Evolutionary conservation across 2,888 invertebrate genomes (phyloP).

Genomic region (Labia minor): DNA sequence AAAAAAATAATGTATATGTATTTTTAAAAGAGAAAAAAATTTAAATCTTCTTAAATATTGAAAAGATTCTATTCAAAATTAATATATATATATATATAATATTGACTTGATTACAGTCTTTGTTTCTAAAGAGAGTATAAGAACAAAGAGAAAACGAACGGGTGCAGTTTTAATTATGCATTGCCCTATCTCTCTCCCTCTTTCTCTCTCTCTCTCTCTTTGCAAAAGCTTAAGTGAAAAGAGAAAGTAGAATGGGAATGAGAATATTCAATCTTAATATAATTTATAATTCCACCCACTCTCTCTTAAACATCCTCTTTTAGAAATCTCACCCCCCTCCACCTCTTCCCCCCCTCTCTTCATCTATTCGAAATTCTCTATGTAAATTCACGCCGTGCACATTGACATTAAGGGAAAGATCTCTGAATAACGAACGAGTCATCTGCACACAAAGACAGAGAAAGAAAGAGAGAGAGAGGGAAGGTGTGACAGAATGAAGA

Average conservation of each 20-base stretch:
- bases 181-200: neutral
- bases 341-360: neutral
- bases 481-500: neutral
- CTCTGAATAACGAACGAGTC: slow-evolving; percentile 2
- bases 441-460: too few relatives aligned
- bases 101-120: too few relatives aligned
- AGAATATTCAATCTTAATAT: slow-evolving; percentile 4
- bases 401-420: slow-evolving; percentile 3
- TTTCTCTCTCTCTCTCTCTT: neutral
- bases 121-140: neutral
- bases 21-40: too few relatives aligned
- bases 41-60: too few relatives aligned
- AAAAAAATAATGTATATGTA: too few relatives aligned
- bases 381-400: slow-evolving; percentile 7
- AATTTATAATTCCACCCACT: neutral
- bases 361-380: neutral
- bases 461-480: too few relatives aligned
- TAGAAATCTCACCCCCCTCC: too few relatives aligned
- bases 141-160: slow-evolving; percentile 9
- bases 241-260: neutral
- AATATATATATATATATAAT: too few relatives aligned
- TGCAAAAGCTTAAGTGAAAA: neutral
- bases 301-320: too few relatives aligned
- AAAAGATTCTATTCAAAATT: too few relatives aligned
- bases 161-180: slow-evolving; percentile 7